Percentiles rank a stretch among this genome's conserved stretches.
phyloP scores from a whole-genome alignment of 2,113 vertebrate species.

The Sylvia atricapilla region DNA sequence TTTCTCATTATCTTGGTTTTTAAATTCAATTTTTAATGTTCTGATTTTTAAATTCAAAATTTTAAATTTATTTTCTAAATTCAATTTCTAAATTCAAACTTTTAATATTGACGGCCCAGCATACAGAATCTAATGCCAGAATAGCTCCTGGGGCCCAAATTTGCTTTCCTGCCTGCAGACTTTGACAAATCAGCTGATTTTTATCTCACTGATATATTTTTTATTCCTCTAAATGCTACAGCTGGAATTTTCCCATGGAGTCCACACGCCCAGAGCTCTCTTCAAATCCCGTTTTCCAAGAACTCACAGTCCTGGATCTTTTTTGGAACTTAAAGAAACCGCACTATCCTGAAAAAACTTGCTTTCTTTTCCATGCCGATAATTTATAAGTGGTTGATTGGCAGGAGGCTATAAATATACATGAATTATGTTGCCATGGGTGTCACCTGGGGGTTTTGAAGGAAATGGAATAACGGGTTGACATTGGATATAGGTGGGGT shows the following conservation, averaged over 20 bases:
- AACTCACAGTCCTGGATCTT: background rate
- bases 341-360: background rate
- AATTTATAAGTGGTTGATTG: background rate
- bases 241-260: background rate
- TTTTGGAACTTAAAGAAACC: background rate
- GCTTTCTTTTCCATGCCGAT: background rate
- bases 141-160: background rate
- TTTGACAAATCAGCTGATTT: background rate
- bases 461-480: background rate
- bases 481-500: background rate
- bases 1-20: background rate
- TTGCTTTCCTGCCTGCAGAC: background rate
- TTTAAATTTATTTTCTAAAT: background rate
- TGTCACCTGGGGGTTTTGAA: background rate
- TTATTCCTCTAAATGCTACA: background rate
- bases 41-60: background rate
- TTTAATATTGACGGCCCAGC: background rate
- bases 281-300: background rate
- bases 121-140: background rate
- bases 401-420: background rate
- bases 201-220: background rate
- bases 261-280: background rate
- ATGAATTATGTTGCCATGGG: background rate
- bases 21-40: background rate
- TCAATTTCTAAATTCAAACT: fast-evolving